Percentiles rank a stretch among this genome's conserved stretches.
These are phyloP conservation scores for Gymnocypris eckloni DNA, from an alignment of 2,797 vertebrate genomes.

Conservation along the genomic window DNA sequence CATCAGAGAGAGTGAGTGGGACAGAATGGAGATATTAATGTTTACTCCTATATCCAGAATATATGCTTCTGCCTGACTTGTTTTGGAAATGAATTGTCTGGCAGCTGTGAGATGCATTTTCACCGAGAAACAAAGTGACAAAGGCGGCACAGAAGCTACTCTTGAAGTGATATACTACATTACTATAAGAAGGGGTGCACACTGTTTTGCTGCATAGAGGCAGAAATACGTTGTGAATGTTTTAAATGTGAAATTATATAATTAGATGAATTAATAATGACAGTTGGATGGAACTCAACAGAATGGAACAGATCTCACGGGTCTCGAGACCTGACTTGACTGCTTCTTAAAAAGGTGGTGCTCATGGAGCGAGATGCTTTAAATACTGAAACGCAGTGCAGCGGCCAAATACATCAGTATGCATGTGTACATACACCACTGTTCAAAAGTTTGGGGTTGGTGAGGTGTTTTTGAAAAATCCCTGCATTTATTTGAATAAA, in stretches of 20 bases:
- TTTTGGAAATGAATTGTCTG: conserved; percentile 6
- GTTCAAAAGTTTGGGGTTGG: neutral
- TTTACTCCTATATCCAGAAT: neutral
- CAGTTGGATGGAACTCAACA: neutral
- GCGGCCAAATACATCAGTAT: neutral
- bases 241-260: neutral
- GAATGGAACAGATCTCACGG: neutral
- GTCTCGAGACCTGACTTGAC: neutral
- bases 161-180: neutral
- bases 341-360: neutral
- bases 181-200: neutral
- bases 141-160: neutral
- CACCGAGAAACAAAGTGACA: neutral
- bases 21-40: conserved; percentile 30
- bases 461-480: neutral
- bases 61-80: neutral
- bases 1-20: conserved; percentile 56
- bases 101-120: neutral
- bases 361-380: neutral
- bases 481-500: too few relatives aligned
- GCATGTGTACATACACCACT: neutral
- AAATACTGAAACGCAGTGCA: neutral
- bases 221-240: conserved; percentile 1
- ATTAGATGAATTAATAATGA: conserved; percentile 8
- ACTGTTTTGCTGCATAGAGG: neutral